phyloP scores from a whole-genome alignment of 1,140 invertebrate species.

The Littorina saxatilis region DNA sequence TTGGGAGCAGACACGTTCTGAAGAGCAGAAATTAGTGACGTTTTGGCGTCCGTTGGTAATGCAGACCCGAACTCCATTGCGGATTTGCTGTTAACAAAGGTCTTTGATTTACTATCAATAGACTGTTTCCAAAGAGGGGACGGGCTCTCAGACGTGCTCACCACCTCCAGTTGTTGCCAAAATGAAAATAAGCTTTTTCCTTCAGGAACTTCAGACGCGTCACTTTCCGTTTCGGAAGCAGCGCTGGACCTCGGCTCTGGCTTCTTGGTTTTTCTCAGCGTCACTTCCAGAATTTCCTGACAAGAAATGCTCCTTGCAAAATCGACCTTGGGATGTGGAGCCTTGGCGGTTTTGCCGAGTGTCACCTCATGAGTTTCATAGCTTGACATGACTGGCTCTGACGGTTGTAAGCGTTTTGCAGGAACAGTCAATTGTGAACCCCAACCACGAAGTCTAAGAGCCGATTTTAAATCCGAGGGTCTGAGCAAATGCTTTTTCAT shows the following conservation, averaged over 20 bases:
- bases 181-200: not conserved
- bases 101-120: not conserved
- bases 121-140: not conserved
- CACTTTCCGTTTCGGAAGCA: not conserved
- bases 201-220: not conserved
- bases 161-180: not conserved
- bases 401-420: too few species aligned
- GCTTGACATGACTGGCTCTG: too few species aligned
- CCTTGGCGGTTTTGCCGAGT: not conserved
- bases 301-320: too few species aligned
- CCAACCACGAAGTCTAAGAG: not conserved
- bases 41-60: not conserved
- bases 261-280: not conserved
- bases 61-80: not conserved
- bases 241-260: not conserved
- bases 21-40: not conserved
- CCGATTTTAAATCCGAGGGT: not conserved
- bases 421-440: not conserved
- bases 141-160: not conserved
- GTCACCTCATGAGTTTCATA: too few species aligned
- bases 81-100: slow-evolving; percentile 8
- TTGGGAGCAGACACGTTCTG: too few species aligned
- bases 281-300: not conserved
- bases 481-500: not conserved
- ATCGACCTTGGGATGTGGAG: not conserved